Base-by-base conservation (phyloP, 1,140 invertebrate genomes). In the Panulirus ornatus region DNA sequence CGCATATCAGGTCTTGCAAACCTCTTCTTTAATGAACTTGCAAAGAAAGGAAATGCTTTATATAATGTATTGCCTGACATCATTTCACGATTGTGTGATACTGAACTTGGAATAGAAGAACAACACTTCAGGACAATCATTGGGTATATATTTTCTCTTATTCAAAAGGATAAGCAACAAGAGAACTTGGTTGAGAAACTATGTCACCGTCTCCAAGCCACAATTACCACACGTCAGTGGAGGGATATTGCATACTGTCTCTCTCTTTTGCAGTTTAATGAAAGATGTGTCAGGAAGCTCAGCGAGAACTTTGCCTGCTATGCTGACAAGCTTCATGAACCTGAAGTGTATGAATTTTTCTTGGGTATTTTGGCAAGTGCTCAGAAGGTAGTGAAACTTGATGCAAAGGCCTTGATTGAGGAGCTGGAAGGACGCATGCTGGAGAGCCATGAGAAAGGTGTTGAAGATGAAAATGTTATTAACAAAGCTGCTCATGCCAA, bases 61-160 rank as follows among this genome's bases (percentile, higher is more conserved):
- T 99, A 99, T 93, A 99, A 99, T 93, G 96, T 98, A 2, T 95
- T 99, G 94, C 98, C 98, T 0, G 98, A 99, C 94, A 98, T 99
- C 82, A 97, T 99, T 92, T 98, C 97, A 34, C 95, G 97, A 63
- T 94, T 99, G 34, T 97, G 97, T 27, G 97, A 97, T 93, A 95
- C 96, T 0, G 96, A 97, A 54, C 93, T 96, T 11, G 95, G 96
- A 58, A 94, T 98, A n/a, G 94, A 95, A 0, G 96, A 97, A 93
- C 96, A 97, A 6, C 94, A 97, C 76, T 97, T 98, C 93, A 95
- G 96, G 92, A 95, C 94, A 88, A 97, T 98, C 90, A 96, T 98
- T 94, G 97, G 97, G 92, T 97, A 96, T 93, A 96, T 98, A 83
- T 95, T 98, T 90, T 95, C 95, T 5, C 95, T 98, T 0, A 96